phyloP scores from a whole-genome alignment of 2,888 invertebrate genomes.

The Celastrina argiolus region DNA sequence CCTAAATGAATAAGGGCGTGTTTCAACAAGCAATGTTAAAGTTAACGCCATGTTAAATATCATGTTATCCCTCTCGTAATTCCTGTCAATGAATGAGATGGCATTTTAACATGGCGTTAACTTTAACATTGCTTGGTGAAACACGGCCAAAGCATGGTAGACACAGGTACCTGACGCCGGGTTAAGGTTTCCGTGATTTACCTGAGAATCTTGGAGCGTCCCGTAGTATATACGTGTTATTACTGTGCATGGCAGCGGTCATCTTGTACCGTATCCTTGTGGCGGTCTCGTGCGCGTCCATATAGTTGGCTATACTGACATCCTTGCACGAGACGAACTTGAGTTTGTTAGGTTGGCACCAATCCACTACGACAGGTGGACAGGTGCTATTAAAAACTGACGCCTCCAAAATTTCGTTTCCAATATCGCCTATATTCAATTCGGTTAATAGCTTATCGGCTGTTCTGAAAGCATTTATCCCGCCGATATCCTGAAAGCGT shows the following conservation, averaged over 20 bases:
- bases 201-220: slow-evolving; percentile 71
- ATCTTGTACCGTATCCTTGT: slow-evolving; percentile 69
- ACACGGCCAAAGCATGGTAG: too few species aligned
- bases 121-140: too few species aligned
- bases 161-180: too few species aligned
- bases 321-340: slow-evolving; percentile 72
- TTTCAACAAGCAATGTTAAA: too few species aligned
- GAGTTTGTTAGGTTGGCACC: slow-evolving; percentile 67
- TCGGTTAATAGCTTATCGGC: slow-evolving; percentile 64
- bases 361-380: slow-evolving; percentile 67
- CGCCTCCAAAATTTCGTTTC: slow-evolving; percentile 62
- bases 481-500: slow-evolving; percentile 64
- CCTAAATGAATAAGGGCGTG: too few species aligned
- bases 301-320: slow-evolving; percentile 67
- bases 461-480: slow-evolving; percentile 64
- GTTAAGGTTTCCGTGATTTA: slow-evolving; percentile 35
- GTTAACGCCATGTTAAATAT: too few species aligned
- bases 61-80: too few species aligned
- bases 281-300: slow-evolving; percentile 73
- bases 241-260: slow-evolving; percentile 63
- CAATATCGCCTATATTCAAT: slow-evolving; percentile 65
- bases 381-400: slow-evolving; percentile 69
- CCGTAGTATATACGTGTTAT: slow-evolving; percentile 67
- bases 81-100: too few species aligned
- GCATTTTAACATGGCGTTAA: too few species aligned